Evolutionary conservation across 2,113 vertebrate genomes (phyloP), one percentile per base, ranked within the genome.

Genomic region (Muntiacus reevesi): DNA sequence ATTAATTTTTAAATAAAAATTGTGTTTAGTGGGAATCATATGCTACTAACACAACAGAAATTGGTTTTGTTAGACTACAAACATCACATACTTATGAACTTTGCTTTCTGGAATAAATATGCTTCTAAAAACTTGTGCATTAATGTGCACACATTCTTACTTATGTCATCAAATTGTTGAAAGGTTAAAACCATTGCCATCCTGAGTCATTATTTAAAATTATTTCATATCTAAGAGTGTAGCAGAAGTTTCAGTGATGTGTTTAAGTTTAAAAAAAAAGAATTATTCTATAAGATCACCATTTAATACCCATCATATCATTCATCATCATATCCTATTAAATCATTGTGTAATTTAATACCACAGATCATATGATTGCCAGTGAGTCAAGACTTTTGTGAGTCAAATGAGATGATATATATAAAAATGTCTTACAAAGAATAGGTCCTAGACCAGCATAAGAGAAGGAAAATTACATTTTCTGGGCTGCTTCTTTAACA

Each of bases 341-440:
- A 97, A 96, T 93, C 94, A 97, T 57, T 74, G 43, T 57, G 50
- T 97, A 97, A 96, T 96, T 97, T 89, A 97, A 89, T 94, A 79
- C 33, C 30, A 96, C 28, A 83, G 67, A 89, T 59, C 86, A 79
- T 97, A 62, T 87, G 82, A 93, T 90, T 95, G 52, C 36, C 60
- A 71, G n/a, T 98, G 97, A 98, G 91, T 98, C 96, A 98, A 94
- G 93, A 79, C 50, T 88, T 86, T 62, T 78, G 21, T 98, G 96
- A 98, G 97, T 98, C 97, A 98, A 92, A 67, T 86, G 60, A 64
- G 93, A 71, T 96, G 89, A 97, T 95, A 8, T 86, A 76, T 93
- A 94, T 86, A 89, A 60, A 96, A 94, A 78, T 45, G 27, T 86
- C 91, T 89, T 87, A 82, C 52, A 82, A 86, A 81, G 79, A 96